Conservation (phyloP, 2,888 invertebrate genomes). For the Philhelius pedissequus region DNA sequence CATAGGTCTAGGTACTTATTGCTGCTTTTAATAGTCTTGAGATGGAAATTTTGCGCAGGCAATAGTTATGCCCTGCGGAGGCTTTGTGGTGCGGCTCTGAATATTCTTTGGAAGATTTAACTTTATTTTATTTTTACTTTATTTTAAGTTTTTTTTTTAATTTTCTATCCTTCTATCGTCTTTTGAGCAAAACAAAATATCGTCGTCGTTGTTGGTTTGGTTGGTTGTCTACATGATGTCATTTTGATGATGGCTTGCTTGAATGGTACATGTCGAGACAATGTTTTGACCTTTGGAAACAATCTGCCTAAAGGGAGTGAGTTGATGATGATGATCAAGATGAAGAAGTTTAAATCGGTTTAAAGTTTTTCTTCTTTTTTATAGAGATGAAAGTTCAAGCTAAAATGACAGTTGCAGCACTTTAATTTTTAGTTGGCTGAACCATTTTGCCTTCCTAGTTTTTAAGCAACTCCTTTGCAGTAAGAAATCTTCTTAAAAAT, state of each 20-base stretch:
- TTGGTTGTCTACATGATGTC: constrained; percentile 43
- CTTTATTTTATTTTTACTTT: background rate
- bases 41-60: constrained; percentile 29
- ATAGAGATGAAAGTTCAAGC: constrained; percentile 20
- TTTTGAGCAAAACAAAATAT: background rate
- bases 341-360: constrained; percentile 9
- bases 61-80: constrained; percentile 25
- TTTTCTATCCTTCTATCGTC: background rate
- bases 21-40: constrained; percentile 17
- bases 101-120: constrained; percentile 16
- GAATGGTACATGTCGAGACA: constrained; percentile 49
- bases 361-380: constrained; percentile 14
- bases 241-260: constrained; percentile 43
- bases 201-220: background rate
- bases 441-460: background rate
- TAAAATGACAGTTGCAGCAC: constrained; percentile 18
- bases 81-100: constrained; percentile 32
- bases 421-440: constrained; percentile 5
- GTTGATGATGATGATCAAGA: background rate
- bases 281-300: constrained; percentile 52
- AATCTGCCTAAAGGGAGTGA: constrained; percentile 15
- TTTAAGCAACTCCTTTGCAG: background rate
- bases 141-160: constrained; percentile 14
- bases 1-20: too few relatives aligned
- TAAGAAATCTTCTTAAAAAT: background rate